Evolutionary conservation across 1,140 invertebrate species (phyloP), one percentile per base, ranked within the genome.

Genomic region (Cyphomyrmex costatus): DNA sequence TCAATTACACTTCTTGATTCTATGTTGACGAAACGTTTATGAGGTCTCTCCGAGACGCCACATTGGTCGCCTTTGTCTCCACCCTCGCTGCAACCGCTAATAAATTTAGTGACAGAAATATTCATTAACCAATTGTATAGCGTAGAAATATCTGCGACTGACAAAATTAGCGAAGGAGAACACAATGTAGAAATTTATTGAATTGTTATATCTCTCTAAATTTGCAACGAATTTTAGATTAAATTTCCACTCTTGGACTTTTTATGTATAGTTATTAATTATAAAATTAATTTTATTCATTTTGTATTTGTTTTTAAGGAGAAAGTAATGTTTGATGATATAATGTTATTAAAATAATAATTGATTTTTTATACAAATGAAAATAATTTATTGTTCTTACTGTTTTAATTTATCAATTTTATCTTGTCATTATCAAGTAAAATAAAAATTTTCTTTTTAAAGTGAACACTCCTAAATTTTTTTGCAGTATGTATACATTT

Each of bases 91-190:
- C 53, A 60, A 74, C 24, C 24, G 53, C 42, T 83, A 74, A 83
- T 83, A 61, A 83, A 46, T 83, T 83, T 83, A 83, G 36, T 42
- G 24, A 36, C 68, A 49, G 66, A 83, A 74, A 49, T 83, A 73
- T 74, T 74, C 36, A 36, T 79, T 60, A 73, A n/a, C 36, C 24
- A 24, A 2, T 83, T 61, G 68, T 60, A 74, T 27, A 24, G 53
- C 68, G 8, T 49, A 19, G 68, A 46, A 33, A 83, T 83, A 60
- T 73, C 53, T 46, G 24, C 24, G 36, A 60, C 36, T 60, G 14
- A 60, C 36, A 27, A 83, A 83, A 19, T 61, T 74, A 61, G 16
- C n/a, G 36, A 46, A 21, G 65, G 16, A 14, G 24, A 42, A 60
- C 36, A 8, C 49, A 42, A 10, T 12, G 21, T 16, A 42, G n/a